These are phyloP conservation scores for Pseudochirops cupreus DNA, from an alignment of 2,797 vertebrate species.

Conservation along the genomic window DNA sequence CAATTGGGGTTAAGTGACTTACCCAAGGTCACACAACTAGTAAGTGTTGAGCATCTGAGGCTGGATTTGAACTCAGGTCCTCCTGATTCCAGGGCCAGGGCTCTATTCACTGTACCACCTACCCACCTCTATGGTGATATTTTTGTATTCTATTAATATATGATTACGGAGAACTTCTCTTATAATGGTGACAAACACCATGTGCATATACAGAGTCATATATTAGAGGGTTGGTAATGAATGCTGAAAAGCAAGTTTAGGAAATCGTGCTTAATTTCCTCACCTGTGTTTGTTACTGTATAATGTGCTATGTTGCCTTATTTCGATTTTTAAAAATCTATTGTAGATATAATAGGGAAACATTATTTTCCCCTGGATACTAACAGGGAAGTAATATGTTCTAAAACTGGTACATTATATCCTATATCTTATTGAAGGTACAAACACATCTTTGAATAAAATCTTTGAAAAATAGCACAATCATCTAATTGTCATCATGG, in stretches of 20 bases:
- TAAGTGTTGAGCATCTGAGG: too few species aligned
- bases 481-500: conserved; percentile 73
- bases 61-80: too few species aligned
- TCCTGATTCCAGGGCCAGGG: too few species aligned
- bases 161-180: conserved; percentile 1
- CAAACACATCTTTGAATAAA: conserved; percentile 73
- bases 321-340: conserved; percentile 37
- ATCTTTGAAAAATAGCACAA: conserved; percentile 74
- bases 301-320: neutral
- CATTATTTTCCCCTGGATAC: conserved; percentile 47
- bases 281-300: conserved; percentile 5
- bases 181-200: neutral
- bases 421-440: conserved; percentile 45
- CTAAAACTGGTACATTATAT: conserved; percentile 26
- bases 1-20: too few species aligned
- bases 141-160: conserved; percentile 19
- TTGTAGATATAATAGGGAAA: conserved; percentile 52
- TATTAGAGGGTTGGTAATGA: neutral
- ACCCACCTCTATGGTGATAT: neutral
- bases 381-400: conserved; percentile 72
- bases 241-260: neutral
- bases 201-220: neutral
- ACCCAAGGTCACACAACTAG: too few species aligned
- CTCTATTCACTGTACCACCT: too few species aligned
- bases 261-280: neutral